Evolutionary conservation across 1,140 invertebrate species (phyloP).

Genomic region (Eumeta japonica): DNA sequence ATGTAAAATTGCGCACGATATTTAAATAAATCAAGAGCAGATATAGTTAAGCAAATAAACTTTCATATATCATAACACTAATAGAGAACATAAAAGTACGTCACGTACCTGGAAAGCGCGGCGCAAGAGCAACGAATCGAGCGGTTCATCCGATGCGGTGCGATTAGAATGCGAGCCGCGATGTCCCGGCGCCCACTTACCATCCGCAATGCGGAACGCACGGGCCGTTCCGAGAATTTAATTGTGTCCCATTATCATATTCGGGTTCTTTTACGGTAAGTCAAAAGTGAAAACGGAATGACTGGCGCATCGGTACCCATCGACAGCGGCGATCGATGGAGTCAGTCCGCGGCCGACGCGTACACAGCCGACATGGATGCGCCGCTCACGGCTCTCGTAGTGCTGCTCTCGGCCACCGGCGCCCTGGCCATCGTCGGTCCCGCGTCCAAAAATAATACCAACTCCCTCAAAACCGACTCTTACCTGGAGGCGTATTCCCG

Average conservation of each 20-base stretch:
- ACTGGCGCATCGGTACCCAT: constrained; percentile 37
- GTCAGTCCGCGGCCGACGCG: constrained; percentile 27
- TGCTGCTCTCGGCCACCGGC: constrained; percentile 25
- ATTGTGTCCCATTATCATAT: constrained; percentile 58
- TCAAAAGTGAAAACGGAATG: constrained; percentile 56
- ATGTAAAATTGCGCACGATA: too few relatives aligned
- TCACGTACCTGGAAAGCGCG: too few relatives aligned
- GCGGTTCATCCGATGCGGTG: constrained; percentile 37
- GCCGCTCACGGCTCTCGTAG: constrained; percentile 21
- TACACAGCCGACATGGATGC: constrained; percentile 5
- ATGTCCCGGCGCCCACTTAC: constrained; percentile 35
- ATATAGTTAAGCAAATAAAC: too few relatives aligned
- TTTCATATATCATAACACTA: too few relatives aligned
- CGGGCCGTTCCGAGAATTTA: constrained; percentile 53
- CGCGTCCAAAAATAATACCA: constrained; percentile 25
- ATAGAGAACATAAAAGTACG: too few relatives aligned
- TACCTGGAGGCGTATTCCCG: constrained; percentile 48
- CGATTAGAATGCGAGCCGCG: constrained; percentile 39
- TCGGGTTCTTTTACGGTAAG: constrained; percentile 55
- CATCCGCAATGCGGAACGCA: constrained; percentile 52
- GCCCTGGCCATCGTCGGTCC: constrained; percentile 41
- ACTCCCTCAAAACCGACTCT: constrained; percentile 35
- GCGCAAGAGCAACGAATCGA: too few relatives aligned
- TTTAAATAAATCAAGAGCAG: too few relatives aligned
- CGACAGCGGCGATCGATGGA: constrained; percentile 45